Percentiles rank a stretch among this genome's conserved stretches.
Evolutionary conservation across 2,888 invertebrate species (phyloP).

Genomic region (Cosmorhoe ocellata): DNA sequence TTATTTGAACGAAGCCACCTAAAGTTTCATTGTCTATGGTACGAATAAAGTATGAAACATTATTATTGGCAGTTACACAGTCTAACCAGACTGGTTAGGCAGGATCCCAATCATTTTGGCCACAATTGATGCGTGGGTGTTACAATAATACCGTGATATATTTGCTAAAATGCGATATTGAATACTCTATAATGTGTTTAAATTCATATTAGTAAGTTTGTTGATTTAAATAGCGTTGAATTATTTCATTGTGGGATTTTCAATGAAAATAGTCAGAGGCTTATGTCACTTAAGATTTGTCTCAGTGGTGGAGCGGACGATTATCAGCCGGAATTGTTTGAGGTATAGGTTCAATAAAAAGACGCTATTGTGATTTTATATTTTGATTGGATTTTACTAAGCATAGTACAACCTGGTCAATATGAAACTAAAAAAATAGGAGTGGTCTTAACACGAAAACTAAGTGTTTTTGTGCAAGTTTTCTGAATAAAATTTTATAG

Average conservation of each 20-base stretch:
- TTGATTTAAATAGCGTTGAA: background rate
- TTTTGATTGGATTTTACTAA: too few species aligned
- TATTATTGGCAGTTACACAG: slow-evolving; percentile 14
- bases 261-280: background rate
- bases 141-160: background rate
- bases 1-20: too few species aligned
- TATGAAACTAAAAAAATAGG: too few species aligned
- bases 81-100: slow-evolving; percentile 17
- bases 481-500: too few species aligned
- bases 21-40: too few species aligned
- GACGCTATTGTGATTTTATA: too few species aligned
- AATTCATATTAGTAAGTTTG: background rate
- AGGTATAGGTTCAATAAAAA: too few species aligned
- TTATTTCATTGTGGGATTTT: background rate
- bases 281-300: background rate
- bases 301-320: too few species aligned
- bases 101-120: slow-evolving; percentile 14
- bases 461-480: too few species aligned
- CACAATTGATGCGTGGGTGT: slow-evolving; percentile 21
- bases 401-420: too few species aligned
- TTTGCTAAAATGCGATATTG: slow-evolving; percentile 7
- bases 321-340: too few species aligned
- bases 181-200: background rate
- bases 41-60: background rate
- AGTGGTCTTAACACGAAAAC: too few species aligned